Conservation (phyloP, 2,888 invertebrate genomes). For the Herminia tarsipennalis region DNA sequence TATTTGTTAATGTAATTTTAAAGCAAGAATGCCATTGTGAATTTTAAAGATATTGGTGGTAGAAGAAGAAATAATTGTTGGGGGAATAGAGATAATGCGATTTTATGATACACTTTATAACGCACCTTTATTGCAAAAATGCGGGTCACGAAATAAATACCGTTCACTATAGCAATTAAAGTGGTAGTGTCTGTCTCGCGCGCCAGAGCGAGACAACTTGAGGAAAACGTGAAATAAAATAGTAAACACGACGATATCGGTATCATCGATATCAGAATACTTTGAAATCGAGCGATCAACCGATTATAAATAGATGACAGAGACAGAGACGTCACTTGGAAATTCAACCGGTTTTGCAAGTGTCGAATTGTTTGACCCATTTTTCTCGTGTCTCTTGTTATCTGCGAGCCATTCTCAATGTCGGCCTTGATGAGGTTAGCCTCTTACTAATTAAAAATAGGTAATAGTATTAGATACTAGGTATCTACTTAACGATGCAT, state of each 20-base stretch:
- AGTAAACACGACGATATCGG: slow-evolving; percentile 62
- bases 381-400: slow-evolving; percentile 10
- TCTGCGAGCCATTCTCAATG: slow-evolving; percentile 9
- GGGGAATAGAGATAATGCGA: slow-evolving; percentile 11
- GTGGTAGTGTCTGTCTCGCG: slow-evolving; percentile 38
- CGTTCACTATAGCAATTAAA: slow-evolving; percentile 59
- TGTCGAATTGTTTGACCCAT: slow-evolving; percentile 22
- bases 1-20: too few relatives aligned
- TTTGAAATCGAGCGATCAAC: slow-evolving; percentile 41
- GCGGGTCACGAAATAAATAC: slow-evolving; percentile 62
- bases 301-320: slow-evolving; percentile 28
- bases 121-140: slow-evolving; percentile 53
- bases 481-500: too few relatives aligned
- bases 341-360: slow-evolving; percentile 18
- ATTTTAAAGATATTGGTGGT: too few relatives aligned
- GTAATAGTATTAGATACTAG: too few relatives aligned
- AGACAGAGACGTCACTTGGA: slow-evolving; percentile 28
- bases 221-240: slow-evolving; percentile 78
- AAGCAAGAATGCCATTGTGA: too few relatives aligned
- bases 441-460: too few relatives aligned
- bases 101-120: slow-evolving; percentile 23
- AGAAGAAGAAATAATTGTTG: too few relatives aligned
- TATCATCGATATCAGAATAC: slow-evolving; percentile 50
- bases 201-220: slow-evolving; percentile 66
- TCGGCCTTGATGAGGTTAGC: background rate